These are phyloP conservation scores for Labeo catla DNA, from an alignment of 2,113 vertebrate genomes.

Conservation along the genomic window DNA sequence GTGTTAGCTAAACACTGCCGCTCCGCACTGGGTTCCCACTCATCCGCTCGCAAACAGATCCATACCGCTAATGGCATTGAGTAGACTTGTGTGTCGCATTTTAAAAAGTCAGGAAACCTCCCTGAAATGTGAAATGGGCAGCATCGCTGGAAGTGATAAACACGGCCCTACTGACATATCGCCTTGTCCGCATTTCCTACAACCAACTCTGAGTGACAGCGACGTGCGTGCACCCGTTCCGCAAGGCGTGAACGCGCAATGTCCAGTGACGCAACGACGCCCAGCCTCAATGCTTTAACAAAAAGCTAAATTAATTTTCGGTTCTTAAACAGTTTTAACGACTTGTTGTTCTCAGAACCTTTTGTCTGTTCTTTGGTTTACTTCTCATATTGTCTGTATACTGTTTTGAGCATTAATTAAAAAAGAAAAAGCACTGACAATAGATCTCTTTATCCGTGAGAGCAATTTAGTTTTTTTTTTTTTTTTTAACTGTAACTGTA, in stretches of 20 bases:
- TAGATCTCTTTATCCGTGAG: no score
- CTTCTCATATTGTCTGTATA: neutral
- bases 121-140: neutral
- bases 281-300: neutral
- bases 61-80: neutral
- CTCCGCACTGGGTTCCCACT: neutral
- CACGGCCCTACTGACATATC: constrained; percentile 43
- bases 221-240: constrained; percentile 68
- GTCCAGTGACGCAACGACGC: neutral
- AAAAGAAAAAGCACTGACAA: no score
- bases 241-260: neutral
- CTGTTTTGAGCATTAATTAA: neutral
- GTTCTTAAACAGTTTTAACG: neutral
- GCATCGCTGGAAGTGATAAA: constrained; percentile 53
- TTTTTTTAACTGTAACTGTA: no score
- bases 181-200: constrained; percentile 73
- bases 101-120: neutral
- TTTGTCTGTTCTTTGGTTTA: neutral
- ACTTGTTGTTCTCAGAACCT: neutral
- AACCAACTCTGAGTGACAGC: constrained; percentile 68
- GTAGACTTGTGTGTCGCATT: neutral
- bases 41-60: neutral
- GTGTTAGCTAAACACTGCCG: constrained; percentile 36
- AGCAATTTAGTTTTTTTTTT: no score
- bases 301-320: neutral